Base-by-base conservation (phyloP, 1,140 invertebrate species). In the Platyscapa corneri region DNA sequence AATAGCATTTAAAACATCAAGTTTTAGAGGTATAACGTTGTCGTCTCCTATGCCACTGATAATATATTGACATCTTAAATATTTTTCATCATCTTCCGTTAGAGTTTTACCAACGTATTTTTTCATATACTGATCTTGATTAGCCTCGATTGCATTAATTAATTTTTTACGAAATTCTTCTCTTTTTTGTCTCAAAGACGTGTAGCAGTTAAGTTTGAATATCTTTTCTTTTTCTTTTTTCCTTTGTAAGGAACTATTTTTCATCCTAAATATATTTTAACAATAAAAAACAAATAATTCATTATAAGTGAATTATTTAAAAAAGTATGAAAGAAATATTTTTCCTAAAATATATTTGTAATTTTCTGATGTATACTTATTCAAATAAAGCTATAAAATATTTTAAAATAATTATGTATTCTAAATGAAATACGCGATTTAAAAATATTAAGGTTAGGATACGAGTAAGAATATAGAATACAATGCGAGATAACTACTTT, bases 31-130 rank as follows among this genome's bases (percentile, higher is more conserved):
- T 32, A 97, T 96, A 1, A 98, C 96, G 90, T 98, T 96, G 81
- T 96, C 95, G 60, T 97, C 97, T 90, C 98, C 97, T 53, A 98
- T 96, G 0, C 97, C 97, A 92, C 98, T 96, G 89, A 96, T 96
- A 79, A 98, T 95, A 89, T 98, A 99, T 90, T 98, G 97, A 93
- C 98, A 98, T 87, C 97, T 94, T 88, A 97, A 91, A 87, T 97
- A 92, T 89, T 97, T 95, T 82, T 95, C 95, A 88, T 97, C 96
- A 49, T 95, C 93, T 16, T 94, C 93, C 30, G 94, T 94, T 49
- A 95, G 75, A 67, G 12, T 84, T 42, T 0, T 16, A n/a, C 1
- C 39, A 18, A 93, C 37, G 87, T 79, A 75, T 92, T 88, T 92
- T 14, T 91, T 92, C 23, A 90, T 91, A 32, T 90, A 90, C 30